phyloP scores from a whole-genome alignment of 2,113 vertebrate species.

The Phocoena sinus region DNA sequence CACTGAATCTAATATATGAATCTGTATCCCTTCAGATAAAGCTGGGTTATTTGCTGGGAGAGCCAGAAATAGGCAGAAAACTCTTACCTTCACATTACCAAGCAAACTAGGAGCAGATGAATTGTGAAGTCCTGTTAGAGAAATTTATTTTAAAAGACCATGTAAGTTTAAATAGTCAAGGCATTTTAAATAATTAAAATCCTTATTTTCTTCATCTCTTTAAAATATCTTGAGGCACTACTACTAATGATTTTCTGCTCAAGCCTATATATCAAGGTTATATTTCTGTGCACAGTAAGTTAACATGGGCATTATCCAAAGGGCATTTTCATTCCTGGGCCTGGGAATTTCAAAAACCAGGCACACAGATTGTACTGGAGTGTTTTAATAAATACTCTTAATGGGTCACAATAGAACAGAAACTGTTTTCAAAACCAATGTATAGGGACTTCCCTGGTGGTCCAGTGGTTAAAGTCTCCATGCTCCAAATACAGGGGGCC shows the following conservation, averaged over 20 bases:
- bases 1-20: background rate
- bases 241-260: background rate
- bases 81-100: background rate
- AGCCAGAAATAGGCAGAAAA: background rate
- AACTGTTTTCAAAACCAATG: background rate
- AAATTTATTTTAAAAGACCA: background rate
- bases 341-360: background rate
- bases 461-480: too few species aligned
- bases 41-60: background rate
- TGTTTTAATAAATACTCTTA: background rate
- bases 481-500: too few species aligned
- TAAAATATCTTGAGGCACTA: background rate
- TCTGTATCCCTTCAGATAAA: too few species aligned
- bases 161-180: background rate
- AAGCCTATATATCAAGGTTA: background rate
- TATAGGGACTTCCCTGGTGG: too few species aligned
- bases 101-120: background rate
- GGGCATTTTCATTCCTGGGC: background rate
- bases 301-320: background rate
- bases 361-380: background rate
- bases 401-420: background rate
- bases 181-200: background rate
- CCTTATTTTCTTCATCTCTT: background rate
- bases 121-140: background rate
- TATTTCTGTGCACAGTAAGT: background rate